These are phyloP conservation scores for Cerceris rybyensis DNA, from an alignment of 2,888 invertebrate species.

Conservation along the genomic window DNA sequence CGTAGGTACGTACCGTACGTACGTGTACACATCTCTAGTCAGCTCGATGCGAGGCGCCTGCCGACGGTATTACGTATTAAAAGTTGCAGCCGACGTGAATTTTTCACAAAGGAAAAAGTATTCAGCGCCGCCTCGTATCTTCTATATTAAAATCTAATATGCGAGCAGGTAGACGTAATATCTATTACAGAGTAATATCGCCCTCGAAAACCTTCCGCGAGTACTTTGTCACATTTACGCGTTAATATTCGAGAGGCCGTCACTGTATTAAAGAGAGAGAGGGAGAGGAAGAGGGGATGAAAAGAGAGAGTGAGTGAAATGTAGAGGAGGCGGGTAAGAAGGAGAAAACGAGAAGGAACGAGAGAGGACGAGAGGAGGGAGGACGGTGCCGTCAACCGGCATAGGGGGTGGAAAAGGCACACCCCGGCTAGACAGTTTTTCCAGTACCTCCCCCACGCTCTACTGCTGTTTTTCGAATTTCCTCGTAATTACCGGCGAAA, in stretches of 20 bases:
- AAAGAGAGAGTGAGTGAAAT: constrained; percentile 51
- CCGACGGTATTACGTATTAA: constrained; percentile 71
- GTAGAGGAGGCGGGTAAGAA: neutral
- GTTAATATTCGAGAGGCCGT: constrained; percentile 63
- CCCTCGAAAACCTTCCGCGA: constrained; percentile 71
- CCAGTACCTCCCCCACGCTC: neutral
- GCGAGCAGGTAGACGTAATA: constrained; percentile 71
- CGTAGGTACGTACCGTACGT: constrained; percentile 37
- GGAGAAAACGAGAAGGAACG: neutral
- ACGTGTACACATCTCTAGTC: constrained; percentile 46
- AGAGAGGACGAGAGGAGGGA: no score
- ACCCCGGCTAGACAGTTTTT: constrained; percentile 4
- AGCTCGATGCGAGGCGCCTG: constrained; percentile 53
- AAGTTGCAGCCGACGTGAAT: constrained; percentile 71
- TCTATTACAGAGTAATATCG: constrained; percentile 76
- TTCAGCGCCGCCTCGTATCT: constrained; percentile 67
- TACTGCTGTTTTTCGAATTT: constrained; percentile 14
- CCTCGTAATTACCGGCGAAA: neutral
- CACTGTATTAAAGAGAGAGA: constrained; percentile 61
- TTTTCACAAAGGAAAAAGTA: constrained; percentile 73
- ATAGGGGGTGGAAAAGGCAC: neutral
- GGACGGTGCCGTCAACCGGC: constrained; percentile 15
- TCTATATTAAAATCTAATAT: constrained; percentile 75
- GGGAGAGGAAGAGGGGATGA: no score
- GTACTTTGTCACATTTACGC: constrained; percentile 71